These are phyloP conservation scores for Peromyscus attwateri DNA, from an alignment of 2,797 vertebrate genomes.

Conservation along the genomic window DNA sequence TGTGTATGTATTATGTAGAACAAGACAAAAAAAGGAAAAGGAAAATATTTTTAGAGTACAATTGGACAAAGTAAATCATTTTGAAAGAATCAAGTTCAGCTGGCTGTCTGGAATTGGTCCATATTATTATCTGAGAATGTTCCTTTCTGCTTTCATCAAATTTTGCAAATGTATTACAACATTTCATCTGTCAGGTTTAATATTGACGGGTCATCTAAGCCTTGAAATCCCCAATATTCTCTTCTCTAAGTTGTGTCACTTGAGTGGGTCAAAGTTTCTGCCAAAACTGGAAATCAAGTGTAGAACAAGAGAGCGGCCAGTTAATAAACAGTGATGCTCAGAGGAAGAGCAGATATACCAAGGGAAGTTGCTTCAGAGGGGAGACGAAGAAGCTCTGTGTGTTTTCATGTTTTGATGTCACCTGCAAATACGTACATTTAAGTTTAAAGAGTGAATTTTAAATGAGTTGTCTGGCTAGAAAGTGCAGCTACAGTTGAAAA, in stretches of 20 bases:
- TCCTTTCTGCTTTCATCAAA: slow-evolving; percentile 82
- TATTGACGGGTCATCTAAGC: slow-evolving; percentile 54
- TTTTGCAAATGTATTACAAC: slow-evolving; percentile 76
- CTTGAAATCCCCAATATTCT: slow-evolving; percentile 63
- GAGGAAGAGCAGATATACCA: neutral
- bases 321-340: neutral
- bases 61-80: slow-evolving; percentile 41
- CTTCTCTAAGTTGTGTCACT: slow-evolving; percentile 76
- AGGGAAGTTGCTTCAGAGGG: neutral
- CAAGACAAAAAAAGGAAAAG: slow-evolving; percentile 67
- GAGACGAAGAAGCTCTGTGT: neutral
- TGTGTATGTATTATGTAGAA: slow-evolving; percentile 52
- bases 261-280: slow-evolving; percentile 70
- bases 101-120: slow-evolving; percentile 65
- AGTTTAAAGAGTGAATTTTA: slow-evolving; percentile 43
- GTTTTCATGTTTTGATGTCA: slow-evolving; percentile 10
- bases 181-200: slow-evolving; percentile 81
- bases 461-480: neutral
- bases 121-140: slow-evolving; percentile 77
- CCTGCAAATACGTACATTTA: neutral
- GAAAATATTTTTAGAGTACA: slow-evolving; percentile 57
- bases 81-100: slow-evolving; percentile 68
- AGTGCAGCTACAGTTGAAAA: slow-evolving; percentile 23
- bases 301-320: neutral
- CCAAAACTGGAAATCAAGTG: slow-evolving; percentile 45